phyloP scores from a whole-genome alignment of 2,888 invertebrate genomes.

The Epinotia demarniana region DNA sequence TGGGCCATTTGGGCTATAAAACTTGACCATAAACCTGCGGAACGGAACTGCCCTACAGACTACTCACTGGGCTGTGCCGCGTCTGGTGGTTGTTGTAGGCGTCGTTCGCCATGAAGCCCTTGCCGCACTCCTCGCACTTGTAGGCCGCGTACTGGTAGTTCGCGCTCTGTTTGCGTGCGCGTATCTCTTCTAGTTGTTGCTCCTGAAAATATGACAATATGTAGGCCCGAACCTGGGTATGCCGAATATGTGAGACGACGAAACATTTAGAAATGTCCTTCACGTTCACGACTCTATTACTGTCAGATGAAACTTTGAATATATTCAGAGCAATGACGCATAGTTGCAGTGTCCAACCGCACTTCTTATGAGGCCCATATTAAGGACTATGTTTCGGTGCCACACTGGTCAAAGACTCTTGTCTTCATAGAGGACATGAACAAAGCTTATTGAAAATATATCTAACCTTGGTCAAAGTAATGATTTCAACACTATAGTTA shows the following conservation, averaged over 20 bases:
- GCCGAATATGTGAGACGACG: neutral
- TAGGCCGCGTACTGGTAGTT: slow-evolving; percentile 45
- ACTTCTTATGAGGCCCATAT: too few species aligned
- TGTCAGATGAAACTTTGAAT: too few species aligned
- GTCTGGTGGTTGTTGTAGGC: slow-evolving; percentile 47
- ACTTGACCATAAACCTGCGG: too few species aligned
- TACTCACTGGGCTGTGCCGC: slow-evolving; percentile 45
- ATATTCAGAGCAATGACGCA: too few species aligned
- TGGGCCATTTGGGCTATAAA: too few species aligned
- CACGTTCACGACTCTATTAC: too few species aligned
- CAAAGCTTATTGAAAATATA: neutral
- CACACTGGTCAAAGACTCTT: too few species aligned
- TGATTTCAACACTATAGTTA: slow-evolving; percentile 35
- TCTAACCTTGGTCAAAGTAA: slow-evolving; percentile 38
- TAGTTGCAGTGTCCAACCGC: too few species aligned
- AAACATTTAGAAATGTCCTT: too few species aligned
- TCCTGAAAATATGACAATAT: slow-evolving; percentile 23
- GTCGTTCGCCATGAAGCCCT: slow-evolving; percentile 44
- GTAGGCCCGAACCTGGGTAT: neutral
- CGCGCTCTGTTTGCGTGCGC: slow-evolving; percentile 26
- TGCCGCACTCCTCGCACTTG: slow-evolving; percentile 47
- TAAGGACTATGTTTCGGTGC: too few species aligned
- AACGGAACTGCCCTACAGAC: neutral
- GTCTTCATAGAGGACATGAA: too few species aligned
- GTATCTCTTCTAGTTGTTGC: slow-evolving; percentile 43